These are phyloP conservation scores for Siphamia tubifer DNA, from an alignment of 2,113 vertebrate genomes.

Conservation along the genomic window DNA sequence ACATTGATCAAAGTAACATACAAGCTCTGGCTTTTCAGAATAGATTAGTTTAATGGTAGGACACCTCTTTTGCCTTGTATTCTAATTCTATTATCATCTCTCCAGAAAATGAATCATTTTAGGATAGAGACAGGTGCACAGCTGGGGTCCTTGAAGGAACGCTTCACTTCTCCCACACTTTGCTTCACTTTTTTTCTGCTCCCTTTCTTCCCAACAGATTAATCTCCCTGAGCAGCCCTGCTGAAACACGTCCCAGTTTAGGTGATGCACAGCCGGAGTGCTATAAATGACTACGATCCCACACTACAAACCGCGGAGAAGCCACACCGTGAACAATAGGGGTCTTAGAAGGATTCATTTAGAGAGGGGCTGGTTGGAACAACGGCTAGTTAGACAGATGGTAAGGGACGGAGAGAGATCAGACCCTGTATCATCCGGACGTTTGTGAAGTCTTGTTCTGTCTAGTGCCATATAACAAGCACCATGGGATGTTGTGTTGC, in stretches of 20 bases:
- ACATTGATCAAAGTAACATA: too few relatives aligned
- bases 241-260: conserved; percentile 38
- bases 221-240: conserved; percentile 28
- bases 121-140: conserved; percentile 29
- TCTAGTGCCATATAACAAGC: conserved; percentile 1
- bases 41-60: conserved; percentile 4
- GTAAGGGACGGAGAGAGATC: conserved; percentile 9
- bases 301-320: conserved; percentile 16
- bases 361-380: not conserved
- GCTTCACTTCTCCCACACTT: conserved; percentile 1
- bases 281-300: conserved; percentile 50
- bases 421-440: not conserved
- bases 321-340: conserved; percentile 11
- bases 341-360: conserved; percentile 31
- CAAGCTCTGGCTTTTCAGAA: not conserved
- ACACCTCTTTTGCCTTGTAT: conserved; percentile 9
- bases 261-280: conserved; percentile 17
- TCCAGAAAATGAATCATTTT: conserved; percentile 24
- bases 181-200: not conserved
- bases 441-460: not conserved
- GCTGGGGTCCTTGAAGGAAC: conserved; percentile 27
- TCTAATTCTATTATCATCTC: conserved; percentile 20
- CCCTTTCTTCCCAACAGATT: conserved; percentile 19
- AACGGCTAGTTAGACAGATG: conserved; percentile 3
- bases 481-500: not conserved